Base-by-base conservation (phyloP, 1,140 invertebrate genomes). In the Drosophila micromelanica region DNA sequence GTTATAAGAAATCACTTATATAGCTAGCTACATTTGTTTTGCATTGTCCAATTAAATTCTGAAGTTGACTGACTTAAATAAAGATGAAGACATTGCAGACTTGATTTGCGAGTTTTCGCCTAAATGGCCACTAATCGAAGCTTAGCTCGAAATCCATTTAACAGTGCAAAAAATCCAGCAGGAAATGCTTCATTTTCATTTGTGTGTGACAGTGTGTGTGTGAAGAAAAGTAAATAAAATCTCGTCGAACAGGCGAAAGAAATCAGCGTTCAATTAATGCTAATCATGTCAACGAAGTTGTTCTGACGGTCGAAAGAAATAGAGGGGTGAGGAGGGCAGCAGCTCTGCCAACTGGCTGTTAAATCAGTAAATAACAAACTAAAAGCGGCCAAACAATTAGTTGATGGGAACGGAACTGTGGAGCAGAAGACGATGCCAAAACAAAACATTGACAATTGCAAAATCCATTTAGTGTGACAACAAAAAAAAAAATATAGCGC, bases 181-280 rank as follows among this genome's bases (percentile, higher is more conserved):
- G 42, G 40, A 32, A 54, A 17, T 15, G 40, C 55, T 57, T 30
- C 40, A 43, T 43, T 57, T 43, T 17, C 55, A 42, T 56, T 15
- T 30, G 11, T 3, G 30, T 27, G 17, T 35, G 30, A 35, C 15
- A 46, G 42, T 56, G 42, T 54, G 55, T 49, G 35, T 23, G 13
- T 20, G 13, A 27, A 15, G 23, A 17, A 23, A 68, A 55, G 43
- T 60, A 70, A 70, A 63, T 37, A 30, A 65, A 67, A 65, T 73
- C 48, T 40, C 55, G 45, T 37, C 40, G 43, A 55, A 37, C 23
- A 46, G 63, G 15, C 37, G n/a, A 70, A 78, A 76, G 73, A 78
- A 78, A 76, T 78, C 76, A 78, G 56, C 52, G 68, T 67, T 76
- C 73, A 78, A 78, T 78, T 67, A 78, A 78, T 76, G 76, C 73